phyloP scores from a whole-genome alignment of 2,888 invertebrate species.

The Apotomis turbidana region DNA sequence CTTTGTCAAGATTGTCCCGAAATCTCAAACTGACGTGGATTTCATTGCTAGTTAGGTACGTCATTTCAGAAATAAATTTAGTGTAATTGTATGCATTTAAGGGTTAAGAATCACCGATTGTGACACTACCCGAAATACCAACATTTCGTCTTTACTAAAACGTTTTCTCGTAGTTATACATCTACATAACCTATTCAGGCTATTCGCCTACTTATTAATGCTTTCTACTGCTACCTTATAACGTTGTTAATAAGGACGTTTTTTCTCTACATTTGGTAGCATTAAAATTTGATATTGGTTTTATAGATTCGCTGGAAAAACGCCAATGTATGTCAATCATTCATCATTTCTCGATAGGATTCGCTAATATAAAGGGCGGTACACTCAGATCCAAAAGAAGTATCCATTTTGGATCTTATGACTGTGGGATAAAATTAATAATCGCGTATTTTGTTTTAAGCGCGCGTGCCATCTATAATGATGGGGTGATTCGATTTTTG shows the following conservation, averaged over 20 bases:
- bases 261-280: neutral
- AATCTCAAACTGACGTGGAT: too few relatives aligned
- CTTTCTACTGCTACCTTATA: neutral
- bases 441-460: neutral
- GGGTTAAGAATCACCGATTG: neutral
- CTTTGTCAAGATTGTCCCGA: too few relatives aligned
- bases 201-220: conserved; percentile 14
- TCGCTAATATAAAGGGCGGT: conserved; percentile 27
- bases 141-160: neutral
- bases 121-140: neutral
- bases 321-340: conserved; percentile 40
- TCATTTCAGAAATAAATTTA: neutral
- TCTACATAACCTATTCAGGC: conserved; percentile 20
- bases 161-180: conserved; percentile 19
- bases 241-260: neutral
- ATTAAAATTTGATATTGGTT: conserved; percentile 19
- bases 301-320: conserved; percentile 39
- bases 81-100: neutral
- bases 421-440: neutral
- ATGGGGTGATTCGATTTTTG: conserved; percentile 22
- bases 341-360: conserved; percentile 38
- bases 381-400: conserved; percentile 1
- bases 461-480: neutral
- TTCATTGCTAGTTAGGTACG: too few relatives aligned
- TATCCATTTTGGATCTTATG: neutral